Base-by-base conservation (phyloP, 2,888 invertebrate species). In the Drosophila nr. medialis region DNA sequence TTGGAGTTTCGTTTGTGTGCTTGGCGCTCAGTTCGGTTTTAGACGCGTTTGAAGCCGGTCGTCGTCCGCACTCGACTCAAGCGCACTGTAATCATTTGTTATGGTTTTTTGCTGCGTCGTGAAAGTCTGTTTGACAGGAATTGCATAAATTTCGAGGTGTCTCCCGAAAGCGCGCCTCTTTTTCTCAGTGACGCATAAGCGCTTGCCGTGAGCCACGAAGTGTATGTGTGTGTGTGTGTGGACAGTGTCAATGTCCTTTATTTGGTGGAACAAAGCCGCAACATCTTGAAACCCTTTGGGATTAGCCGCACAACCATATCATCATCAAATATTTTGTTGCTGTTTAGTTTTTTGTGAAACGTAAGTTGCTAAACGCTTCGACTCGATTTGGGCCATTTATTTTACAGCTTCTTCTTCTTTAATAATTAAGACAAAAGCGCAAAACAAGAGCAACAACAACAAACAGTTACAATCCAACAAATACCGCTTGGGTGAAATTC, bases 401-500 rank as follows among this genome's bases (percentile, higher is more conserved):
- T 84, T 89, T 89, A 84, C 85, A 82, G 85, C 85, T 89, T 69
- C 73, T 34, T 65, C 51, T 45, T 67, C 54, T 83, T 81, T 84
- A 77, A 83, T 89, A 85, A 88, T 85, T 85, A 85, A 89, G 90
- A 80, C 85, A 80, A 87, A 82, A 38, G 18, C 34, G 45, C 24
- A 15, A 18, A 49, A n/a, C 36, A 40, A 84, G 81, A 76, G 77
- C 73, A 63, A 45, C 77, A 73, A 58, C 77, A 83, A 60, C 72
- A 77, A 77, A 68, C 75, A 67, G 60, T 65, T 56, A 79, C 49
- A 34, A 64, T 64, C 62, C 71, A 61, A 51, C 71, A 75, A 61
- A 71, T 78, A 74, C 73, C 79, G 79, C 86, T 89, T 88, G 85
- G 90, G 90, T 90, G 86, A 86, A 86, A 86, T 86, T 86, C 80